Base-by-base conservation (phyloP, 2,113 vertebrate species). In the Aphyosemion australe region DNA sequence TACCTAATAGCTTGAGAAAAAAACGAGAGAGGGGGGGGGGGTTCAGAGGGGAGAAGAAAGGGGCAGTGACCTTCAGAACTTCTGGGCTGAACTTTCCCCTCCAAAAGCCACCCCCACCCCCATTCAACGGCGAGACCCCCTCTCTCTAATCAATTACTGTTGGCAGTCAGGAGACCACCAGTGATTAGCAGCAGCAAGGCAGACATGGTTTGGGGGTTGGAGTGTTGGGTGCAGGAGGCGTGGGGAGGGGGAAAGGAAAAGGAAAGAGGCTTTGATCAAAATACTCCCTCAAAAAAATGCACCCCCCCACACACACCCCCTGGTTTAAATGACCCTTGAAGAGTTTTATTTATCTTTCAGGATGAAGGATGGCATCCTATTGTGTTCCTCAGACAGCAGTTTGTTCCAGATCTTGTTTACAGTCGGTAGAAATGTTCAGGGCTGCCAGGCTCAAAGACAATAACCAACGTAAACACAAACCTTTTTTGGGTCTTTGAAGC, bases 61-160 rank as follows among this genome's bases (percentile, higher is more conserved):
- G 87, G 87, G 70, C 83, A 81, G 83, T 87, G 90, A 91, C 92
- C 92, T 91, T 87, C 79, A 79, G 84, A 89, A 88, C 85, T 88
- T 80, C 61, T 80, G 56, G 65, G 70, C 58, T 91, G 90, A 92
- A 91, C 88, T 91, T 85, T 87, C 90, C 80, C 90, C 85, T 83
- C 70, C 56, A 58, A 39, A 46, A 10, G 43, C 57, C 61, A 32
- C 65, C 76, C 15, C 63, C 21, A 2, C 21, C 20, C 62, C 32
- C 65, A 26, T 26, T 73, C 60, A 8, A 60, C 75, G 75, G 32
- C 83, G 63, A 74, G 77, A 65, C 72, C 84, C 82, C 51, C 62
- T 72, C 80, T 89, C 90, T 79, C 91, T 89, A 92, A 91, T 92
- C 91, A 93, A 92, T 93, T 93, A 92, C 81, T 73, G 79, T 89